phyloP scores from a whole-genome alignment of 2,888 invertebrate species.

The Timandra comae region DNA sequence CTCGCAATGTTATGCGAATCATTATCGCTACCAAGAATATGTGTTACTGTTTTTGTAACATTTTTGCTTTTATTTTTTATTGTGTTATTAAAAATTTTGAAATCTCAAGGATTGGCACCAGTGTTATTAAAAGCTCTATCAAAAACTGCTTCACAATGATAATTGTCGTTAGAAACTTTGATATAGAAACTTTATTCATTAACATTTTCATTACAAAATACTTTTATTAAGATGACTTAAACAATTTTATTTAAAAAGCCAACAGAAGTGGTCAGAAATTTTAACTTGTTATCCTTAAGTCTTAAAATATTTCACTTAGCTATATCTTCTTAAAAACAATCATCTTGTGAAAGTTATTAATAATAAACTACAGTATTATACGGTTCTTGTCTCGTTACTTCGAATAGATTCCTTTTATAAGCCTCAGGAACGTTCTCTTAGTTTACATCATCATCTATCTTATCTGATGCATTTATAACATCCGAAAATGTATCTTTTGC shows the following conservation, averaged over 20 bases:
- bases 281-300: slow-evolving; percentile 51
- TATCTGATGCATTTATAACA: slow-evolving; percentile 37
- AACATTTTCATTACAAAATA: slow-evolving; percentile 53
- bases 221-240: slow-evolving; percentile 53
- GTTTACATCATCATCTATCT: slow-evolving; percentile 43
- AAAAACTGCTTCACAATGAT: not conserved
- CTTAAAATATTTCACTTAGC: slow-evolving; percentile 32
- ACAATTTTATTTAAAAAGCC: slow-evolving; percentile 63
- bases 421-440: slow-evolving; percentile 45
- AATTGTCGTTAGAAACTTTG: not conserved
- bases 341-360: too few species aligned
- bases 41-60: slow-evolving; percentile 6
- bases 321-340: slow-evolving; percentile 15
- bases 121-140: slow-evolving; percentile 39
- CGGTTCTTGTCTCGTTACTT: slow-evolving; percentile 28
- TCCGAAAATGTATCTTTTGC: slow-evolving; percentile 42
- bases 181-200: slow-evolving; percentile 49
- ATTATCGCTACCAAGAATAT: slow-evolving; percentile 26
- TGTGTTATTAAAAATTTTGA: slow-evolving; percentile 29
- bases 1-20: not conserved
- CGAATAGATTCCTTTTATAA: slow-evolving; percentile 49
- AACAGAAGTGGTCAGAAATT: slow-evolving; percentile 46
- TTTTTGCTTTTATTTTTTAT: slow-evolving; percentile 16
- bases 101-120: slow-evolving; percentile 46
- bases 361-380: too few species aligned